These are phyloP conservation scores for Muscicapa adusta DNA, from an alignment of 2,113 vertebrate genomes.

Conservation along the genomic window DNA sequence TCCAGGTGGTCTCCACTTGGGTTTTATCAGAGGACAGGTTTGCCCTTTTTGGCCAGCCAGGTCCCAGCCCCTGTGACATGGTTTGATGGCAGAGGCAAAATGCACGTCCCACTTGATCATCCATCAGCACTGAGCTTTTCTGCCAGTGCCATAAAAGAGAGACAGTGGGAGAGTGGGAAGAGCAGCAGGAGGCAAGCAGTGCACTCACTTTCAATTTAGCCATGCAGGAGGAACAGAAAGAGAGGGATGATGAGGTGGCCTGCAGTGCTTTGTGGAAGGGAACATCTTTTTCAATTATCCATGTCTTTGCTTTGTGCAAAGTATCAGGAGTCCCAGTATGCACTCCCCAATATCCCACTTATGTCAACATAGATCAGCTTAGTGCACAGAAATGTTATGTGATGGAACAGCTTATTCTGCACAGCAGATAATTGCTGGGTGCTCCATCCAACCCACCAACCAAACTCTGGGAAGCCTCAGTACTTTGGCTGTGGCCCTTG, in stretches of 20 bases:
- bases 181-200: not conserved
- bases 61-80: fast-evolving
- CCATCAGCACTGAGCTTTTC: not conserved
- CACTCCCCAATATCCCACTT: not conserved
- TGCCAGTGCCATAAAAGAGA: not conserved
- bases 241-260: not conserved
- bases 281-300: slow-evolving; percentile 28
- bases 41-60: not conserved
- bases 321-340: not conserved
- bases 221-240: not conserved
- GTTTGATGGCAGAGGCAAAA: not conserved
- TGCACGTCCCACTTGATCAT: not conserved
- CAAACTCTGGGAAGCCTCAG: not conserved
- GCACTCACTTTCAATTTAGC: not conserved
- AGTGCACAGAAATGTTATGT: not conserved
- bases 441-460: not conserved
- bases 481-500: not conserved
- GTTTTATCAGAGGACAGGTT: not conserved
- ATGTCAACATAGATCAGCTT: not conserved
- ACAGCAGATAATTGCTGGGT: not conserved
- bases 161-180: not conserved
- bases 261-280: not conserved
- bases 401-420: not conserved
- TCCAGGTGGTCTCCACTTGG: not conserved
- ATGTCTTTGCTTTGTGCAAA: not conserved